These are phyloP conservation scores for Spinus olivaceus DNA, from an alignment of 2,797 vertebrate genomes.

Conservation along the genomic window DNA sequence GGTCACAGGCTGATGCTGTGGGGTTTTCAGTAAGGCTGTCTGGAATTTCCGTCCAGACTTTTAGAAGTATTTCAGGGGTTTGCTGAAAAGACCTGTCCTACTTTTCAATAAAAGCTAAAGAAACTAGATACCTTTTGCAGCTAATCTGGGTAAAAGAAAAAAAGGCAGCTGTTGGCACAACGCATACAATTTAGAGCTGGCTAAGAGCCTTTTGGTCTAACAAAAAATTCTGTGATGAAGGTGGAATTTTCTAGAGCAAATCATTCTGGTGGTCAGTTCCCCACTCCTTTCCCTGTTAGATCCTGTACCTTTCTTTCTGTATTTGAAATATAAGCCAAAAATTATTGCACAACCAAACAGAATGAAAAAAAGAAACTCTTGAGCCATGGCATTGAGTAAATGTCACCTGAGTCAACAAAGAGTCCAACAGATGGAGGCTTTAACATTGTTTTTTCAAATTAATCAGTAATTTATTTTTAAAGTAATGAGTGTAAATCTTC, in stretches of 20 bases:
- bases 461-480: constrained; percentile 2
- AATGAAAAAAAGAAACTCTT: background rate
- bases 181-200: background rate
- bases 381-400: background rate
- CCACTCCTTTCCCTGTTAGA: background rate
- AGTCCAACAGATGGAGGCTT: background rate
- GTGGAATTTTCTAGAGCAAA: background rate
- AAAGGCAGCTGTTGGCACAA: background rate
- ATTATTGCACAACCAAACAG: background rate
- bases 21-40: background rate
- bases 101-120: background rate
- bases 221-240: background rate
- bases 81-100: background rate
- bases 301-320: background rate
- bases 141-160: background rate
- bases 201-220: background rate
- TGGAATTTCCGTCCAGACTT: background rate
- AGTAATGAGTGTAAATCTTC: background rate
- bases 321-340: background rate
- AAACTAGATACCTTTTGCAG: background rate
- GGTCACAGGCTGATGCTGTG: background rate
- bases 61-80: background rate
- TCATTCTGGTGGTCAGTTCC: background rate
- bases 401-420: constrained; percentile 6
- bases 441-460: background rate